Evolutionary conservation across 1,140 invertebrate genomes (phyloP), one percentile per base, ranked within the genome.

Genomic region (Phymastichus coffea): DNA sequence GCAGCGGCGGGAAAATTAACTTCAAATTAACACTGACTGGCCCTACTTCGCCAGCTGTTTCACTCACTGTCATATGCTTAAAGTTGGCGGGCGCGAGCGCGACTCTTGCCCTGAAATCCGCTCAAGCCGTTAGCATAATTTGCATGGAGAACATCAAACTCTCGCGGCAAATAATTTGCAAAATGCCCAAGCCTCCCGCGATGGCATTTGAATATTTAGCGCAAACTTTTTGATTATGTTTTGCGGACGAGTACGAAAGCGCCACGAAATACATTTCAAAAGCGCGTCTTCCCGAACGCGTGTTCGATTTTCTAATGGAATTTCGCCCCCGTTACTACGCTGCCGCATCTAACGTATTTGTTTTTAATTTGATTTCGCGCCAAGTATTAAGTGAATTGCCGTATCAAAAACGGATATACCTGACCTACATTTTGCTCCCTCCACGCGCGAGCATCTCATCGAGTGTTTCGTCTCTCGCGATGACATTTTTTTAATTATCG

Each of bases 61-160:
- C 44, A 17, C 55, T 25, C 10, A 25, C 44, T 48, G 35, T 48
- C 44, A 48, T 26, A 15, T 15, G 44, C 40, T 10, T n/a, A 40
- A 48, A 48, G 23, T 48, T 57, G 33, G 6, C 17, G 14, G 33
- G 6, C 44, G 9, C 14, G 23, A n/a, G n/a, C n/a, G n/a, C n/a
- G n/a, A 7, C 33, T 19, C 53, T n/a, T n/a, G 14, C 41, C 17
- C 25, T 57, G 9, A 57, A 57, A 57, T 48, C 35, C 44, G 44
- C 14, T 35, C 17, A 48, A 57, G 33, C 44, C 44, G 55, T 57
- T 57, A 48, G 44, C 33, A 48, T 57, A 57, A 57, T 57, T 57
- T 40, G 23, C 23, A 38, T 35, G 33, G n/a, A 38, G 40, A 47
- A 38, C 44, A 56, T 47, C 43, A 47, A 56, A 47, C 30, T 48